Evolutionary conservation across 2,888 invertebrate genomes (phyloP).

Genomic region (Lycia hirtaria): DNA sequence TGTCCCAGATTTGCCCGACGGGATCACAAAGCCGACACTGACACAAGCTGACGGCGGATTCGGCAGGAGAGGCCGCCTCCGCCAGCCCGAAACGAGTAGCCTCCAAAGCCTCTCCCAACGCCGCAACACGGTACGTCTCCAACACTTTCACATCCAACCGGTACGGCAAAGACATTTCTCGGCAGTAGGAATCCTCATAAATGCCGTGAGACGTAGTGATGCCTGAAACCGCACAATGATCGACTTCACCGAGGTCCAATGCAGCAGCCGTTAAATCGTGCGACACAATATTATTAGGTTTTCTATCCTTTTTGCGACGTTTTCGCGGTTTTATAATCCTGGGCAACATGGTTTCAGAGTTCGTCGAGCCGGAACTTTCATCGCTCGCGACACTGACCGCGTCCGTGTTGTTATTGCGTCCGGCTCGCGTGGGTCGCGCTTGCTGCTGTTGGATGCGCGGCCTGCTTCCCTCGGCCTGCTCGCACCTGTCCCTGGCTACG

Average conservation of each 20-base stretch:
- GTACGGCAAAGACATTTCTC: slow-evolving; percentile 81
- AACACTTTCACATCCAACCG: slow-evolving; percentile 76
- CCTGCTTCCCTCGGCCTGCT: slow-evolving; percentile 71
- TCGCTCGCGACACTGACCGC: slow-evolving; percentile 91
- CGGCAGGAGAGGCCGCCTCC: slow-evolving; percentile 76
- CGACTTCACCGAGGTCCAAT: slow-evolving; percentile 76
- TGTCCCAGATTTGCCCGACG: slow-evolving; percentile 90
- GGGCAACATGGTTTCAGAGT: slow-evolving; percentile 91
- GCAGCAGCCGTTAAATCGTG: slow-evolving; percentile 72
- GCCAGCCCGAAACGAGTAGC: slow-evolving; percentile 76
- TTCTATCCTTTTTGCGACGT: slow-evolving; percentile 95
- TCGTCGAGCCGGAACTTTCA: slow-evolving; percentile 88
- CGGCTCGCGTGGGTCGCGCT: slow-evolving; percentile 70
- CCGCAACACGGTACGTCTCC: slow-evolving; percentile 79
- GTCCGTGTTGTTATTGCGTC: slow-evolving; percentile 86
- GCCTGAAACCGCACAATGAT: slow-evolving; percentile 75
- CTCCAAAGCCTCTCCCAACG: slow-evolving; percentile 82
- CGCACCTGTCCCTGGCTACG: slow-evolving; percentile 68
- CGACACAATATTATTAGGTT: slow-evolving; percentile 86
- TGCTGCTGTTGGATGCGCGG: slow-evolving; percentile 75
- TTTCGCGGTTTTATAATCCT: slow-evolving; percentile 96
- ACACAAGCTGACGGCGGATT: slow-evolving; percentile 84
- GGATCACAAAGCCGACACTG: slow-evolving; percentile 92
- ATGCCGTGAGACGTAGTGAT: slow-evolving; percentile 65
- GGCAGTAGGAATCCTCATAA: slow-evolving; percentile 80